Percentiles rank a stretch among this genome's conserved stretches.
Conservation (phyloP, 2,888 invertebrate genomes). For the Pyrrhosoma nymphula region DNA sequence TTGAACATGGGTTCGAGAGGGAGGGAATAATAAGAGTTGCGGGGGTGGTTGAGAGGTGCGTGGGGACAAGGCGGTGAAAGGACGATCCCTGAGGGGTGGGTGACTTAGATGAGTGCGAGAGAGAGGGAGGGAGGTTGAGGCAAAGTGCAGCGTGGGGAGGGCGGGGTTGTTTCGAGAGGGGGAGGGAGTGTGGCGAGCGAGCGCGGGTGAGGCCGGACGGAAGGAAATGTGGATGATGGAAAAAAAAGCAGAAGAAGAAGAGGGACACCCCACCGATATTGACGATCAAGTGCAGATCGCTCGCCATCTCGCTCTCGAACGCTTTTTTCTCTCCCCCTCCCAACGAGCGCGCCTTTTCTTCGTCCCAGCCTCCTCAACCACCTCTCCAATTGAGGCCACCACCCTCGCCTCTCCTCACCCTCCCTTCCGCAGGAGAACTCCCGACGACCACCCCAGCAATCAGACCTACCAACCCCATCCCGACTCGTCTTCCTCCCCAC, state of each 20-base stretch:
- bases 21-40: not conserved
- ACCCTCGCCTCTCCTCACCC: not conserved
- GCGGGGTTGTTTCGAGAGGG: not conserved
- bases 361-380: not conserved
- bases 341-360: not conserved
- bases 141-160: not conserved
- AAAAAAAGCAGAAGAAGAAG: not conserved
- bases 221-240: not conserved
- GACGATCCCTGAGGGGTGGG: not conserved
- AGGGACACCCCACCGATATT: conserved; percentile 30
- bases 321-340: not conserved
- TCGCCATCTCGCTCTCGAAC: conserved; percentile 31
- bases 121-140: not conserved
- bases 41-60: not conserved
- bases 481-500: not conserved
- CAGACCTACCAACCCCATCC: not conserved
- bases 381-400: not conserved
- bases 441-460: not conserved
- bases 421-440: not conserved
- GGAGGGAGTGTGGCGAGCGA: not conserved
- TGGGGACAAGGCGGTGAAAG: not conserved
- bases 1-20: not conserved
- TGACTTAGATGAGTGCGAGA: not conserved
- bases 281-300: conserved; percentile 57
- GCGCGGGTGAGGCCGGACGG: not conserved